Base-by-base conservation (phyloP, 2,113 vertebrate genomes). In the Etheostoma spectabile region DNA sequence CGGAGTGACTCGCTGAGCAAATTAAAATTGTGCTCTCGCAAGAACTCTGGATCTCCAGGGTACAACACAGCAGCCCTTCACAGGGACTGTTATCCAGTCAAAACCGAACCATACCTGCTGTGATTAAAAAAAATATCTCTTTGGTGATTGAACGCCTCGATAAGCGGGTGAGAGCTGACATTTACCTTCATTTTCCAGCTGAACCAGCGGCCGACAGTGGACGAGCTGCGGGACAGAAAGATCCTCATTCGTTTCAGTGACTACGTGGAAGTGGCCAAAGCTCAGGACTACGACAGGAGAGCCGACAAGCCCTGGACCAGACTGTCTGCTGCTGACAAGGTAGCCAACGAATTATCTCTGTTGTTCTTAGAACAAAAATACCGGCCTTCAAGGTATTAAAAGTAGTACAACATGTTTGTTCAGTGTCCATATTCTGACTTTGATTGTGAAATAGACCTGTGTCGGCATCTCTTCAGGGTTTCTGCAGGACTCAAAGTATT, bases 191-290 rank as follows among this genome's bases (percentile, higher is more conserved):
- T 56, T 48, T n/a, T 64, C 3, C 86, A 99, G 98, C 96, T 99
- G 55, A 99, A 99, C 91, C 97, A 99, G 95, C 95, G 98, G 79
- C 98, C 98, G 10, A 99, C 98, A 0, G 98, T 99, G 30, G 98
- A 99, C 51, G 98, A 99, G 91, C 92, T 99, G 80, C 95, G 98
- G 78, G 97, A 99, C 94, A 95, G 98, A 79, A 99, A 99, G 93
- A 99, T 99, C 84, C 96, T 99, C 87, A 99, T 99, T 74, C 97
- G 98, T 68, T 99, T 99, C 94, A 99, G 98, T 10, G 98, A 99
- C 83, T 99, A 99, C 1, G 98, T 99, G 89, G 98, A 99, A 92
- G 98, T 99, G 94, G 98, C 98, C 51, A 99, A 98, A 96, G 98
- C 98, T 88, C 98, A 99, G 96, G 98, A 99, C 95, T 99, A 99